Base-by-base conservation (phyloP, 2,797 vertebrate genomes). In the Luscinia megarhynchos region DNA sequence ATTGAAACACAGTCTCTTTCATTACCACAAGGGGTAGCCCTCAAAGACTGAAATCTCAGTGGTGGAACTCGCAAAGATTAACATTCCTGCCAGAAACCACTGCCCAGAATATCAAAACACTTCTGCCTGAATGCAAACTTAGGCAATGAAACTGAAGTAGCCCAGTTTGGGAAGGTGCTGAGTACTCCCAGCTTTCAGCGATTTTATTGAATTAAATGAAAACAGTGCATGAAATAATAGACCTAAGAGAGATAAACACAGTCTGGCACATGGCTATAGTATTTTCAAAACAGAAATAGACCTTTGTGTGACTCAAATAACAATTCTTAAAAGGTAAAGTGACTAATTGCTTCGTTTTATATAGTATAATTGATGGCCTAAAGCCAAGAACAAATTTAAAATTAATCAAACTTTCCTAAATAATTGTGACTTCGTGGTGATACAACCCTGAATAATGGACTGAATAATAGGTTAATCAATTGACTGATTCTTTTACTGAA, bases 401-500 rank as follows among this genome's bases (percentile, higher is more conserved):
- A 92, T 93, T 87, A 87, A 94, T 89, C 75, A 72, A 93, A 85
- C 58, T 92, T 92, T 81, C 73, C 88, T 92, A 95, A 91, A 89
- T 87, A 85, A 94, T 83, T 90, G 73, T 87, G 87, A 59, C 58
- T 90, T 91, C 78, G 54, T 63, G 80, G 51, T 83, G 58, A 77
- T 64, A 92, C 50, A 85, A 30, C 46, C 50, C 45, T 87, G 75
- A 95, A 91, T 85, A 92, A 94, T 67, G 46, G 75, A 94, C 72
- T 77, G 79, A 95, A 79, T 85, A 93, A 84, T 0, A 94, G 76
- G 79, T 75, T 86, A 95, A 85, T 90, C 90, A 95, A 93, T 83
- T 64, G 92, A 84, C 70, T 62, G 57, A 32, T 72, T 84, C 61
- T 89, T 92, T 67, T 51, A 81, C 62, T 75, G 62, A 83, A 83